Conservation (phyloP, 2,888 invertebrate genomes). For the Thecophora atra region DNA sequence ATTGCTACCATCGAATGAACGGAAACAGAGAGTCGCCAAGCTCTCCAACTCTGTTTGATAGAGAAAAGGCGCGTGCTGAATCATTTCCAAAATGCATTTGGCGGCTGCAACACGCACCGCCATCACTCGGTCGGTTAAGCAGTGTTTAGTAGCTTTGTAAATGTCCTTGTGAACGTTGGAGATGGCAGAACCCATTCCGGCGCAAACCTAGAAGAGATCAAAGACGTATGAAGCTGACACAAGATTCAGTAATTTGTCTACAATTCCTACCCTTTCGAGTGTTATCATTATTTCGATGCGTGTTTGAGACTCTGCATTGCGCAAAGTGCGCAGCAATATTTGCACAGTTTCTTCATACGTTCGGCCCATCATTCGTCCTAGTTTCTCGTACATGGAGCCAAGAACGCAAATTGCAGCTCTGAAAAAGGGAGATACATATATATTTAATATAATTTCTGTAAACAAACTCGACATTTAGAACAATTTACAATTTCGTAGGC, state of each 20-base stretch:
- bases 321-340: conserved; percentile 87
- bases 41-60: conserved; percentile 92
- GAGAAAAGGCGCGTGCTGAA: conserved; percentile 85
- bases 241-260: not conserved
- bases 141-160: conserved; percentile 87
- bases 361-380: conserved; percentile 98
- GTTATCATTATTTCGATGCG: conserved; percentile 97
- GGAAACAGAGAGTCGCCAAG: conserved; percentile 88
- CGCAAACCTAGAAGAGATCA: conserved; percentile 67
- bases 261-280: conserved; percentile 81
- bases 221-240: not conserved
- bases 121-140: conserved; percentile 90
- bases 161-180: conserved; percentile 87
- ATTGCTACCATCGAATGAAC: conserved; percentile 91
- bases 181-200: conserved; percentile 95
- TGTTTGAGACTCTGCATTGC: conserved; percentile 95
- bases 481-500: conserved; percentile 92
- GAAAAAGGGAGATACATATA: conserved; percentile 47
- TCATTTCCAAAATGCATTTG: conserved; percentile 86
- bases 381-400: conserved; percentile 96
- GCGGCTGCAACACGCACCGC: conserved; percentile 94
- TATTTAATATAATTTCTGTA: not conserved
- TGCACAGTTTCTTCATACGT: conserved; percentile 98
- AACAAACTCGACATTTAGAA: conserved; percentile 53
- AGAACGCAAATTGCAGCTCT: conserved; percentile 96